Conservation (phyloP, 2,797 vertebrate species). For the Tachyglossus aculeatus region DNA sequence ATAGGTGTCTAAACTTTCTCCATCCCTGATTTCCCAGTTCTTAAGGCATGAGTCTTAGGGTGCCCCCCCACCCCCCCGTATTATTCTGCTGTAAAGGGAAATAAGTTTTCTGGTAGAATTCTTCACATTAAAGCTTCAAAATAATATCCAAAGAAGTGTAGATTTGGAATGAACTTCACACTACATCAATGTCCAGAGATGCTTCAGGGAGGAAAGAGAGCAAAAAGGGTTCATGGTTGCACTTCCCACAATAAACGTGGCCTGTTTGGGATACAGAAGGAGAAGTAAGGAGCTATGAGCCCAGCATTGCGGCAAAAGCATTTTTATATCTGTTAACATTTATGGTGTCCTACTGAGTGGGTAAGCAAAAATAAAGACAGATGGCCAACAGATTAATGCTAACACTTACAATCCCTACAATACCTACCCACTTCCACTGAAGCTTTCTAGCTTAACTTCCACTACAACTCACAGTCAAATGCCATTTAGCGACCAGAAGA, state of each 20-base stretch:
- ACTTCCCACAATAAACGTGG: conserved; percentile 9
- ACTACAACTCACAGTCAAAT: conserved; percentile 39
- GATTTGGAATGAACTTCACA: conserved; percentile 19
- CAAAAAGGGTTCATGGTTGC: background rate
- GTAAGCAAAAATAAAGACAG: conserved; percentile 63
- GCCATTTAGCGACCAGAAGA: conserved; percentile 61
- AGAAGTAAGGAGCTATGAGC: conserved; percentile 41
- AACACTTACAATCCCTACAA: conserved; percentile 43
- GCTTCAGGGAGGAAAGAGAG: conserved; percentile 26
- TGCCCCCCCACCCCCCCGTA: background rate
- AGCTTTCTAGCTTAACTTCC: conserved; percentile 39
- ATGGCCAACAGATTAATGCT: conserved; percentile 52
- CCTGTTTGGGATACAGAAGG: conserved; percentile 26
- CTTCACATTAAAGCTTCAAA: conserved; percentile 27
- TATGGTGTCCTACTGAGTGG: conserved; percentile 50
- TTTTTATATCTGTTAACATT: conserved; percentile 59
- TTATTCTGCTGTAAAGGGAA: conserved; percentile 19
- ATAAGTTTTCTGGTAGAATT: conserved; percentile 33
- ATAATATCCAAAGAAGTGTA: conserved; percentile 23
- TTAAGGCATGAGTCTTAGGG: conserved; percentile 12
- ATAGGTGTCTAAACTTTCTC: conserved; percentile 7
- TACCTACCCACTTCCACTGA: conserved; percentile 28
- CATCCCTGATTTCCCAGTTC: conserved; percentile 14
- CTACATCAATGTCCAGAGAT: conserved; percentile 2
- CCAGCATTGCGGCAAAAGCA: conserved; percentile 54